phyloP scores from a whole-genome alignment of 2,888 invertebrate genomes.

The Asteroscopus sphinx region DNA sequence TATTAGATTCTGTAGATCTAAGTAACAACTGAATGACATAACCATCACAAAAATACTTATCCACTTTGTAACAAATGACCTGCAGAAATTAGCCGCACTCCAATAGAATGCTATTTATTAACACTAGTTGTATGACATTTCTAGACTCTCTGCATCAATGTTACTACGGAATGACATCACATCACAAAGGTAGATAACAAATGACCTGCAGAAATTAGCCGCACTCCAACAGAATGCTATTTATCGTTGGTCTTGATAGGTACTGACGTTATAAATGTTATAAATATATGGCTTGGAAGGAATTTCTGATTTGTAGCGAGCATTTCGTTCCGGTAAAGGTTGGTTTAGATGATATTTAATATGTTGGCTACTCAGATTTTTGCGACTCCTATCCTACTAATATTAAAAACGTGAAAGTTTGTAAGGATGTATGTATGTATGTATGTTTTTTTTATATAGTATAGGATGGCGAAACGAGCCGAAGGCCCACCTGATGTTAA shows the following conservation, averaged over 20 bases:
- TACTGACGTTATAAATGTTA: not conserved
- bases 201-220: constrained; percentile 66
- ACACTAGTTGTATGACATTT: constrained; percentile 28
- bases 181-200: constrained; percentile 65
- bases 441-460: too few relatives aligned
- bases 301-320: constrained; percentile 17
- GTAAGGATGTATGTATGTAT: too few relatives aligned
- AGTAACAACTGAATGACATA: constrained; percentile 60
- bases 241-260: constrained; percentile 10
- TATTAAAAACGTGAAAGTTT: too few relatives aligned
- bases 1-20: too few relatives aligned
- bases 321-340: not conserved
- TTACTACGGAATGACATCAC: constrained; percentile 63
- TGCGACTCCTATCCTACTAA: too few relatives aligned
- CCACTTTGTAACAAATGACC: constrained; percentile 70
- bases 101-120: constrained; percentile 20
- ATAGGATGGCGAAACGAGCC: too few relatives aligned
- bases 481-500: too few relatives aligned
- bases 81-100: constrained; percentile 61
- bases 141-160: constrained; percentile 38
- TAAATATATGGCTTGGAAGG: constrained; percentile 1
- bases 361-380: too few relatives aligned
- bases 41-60: constrained; percentile 62
- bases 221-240: constrained; percentile 17
- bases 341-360: not conserved